phyloP scores from a whole-genome alignment of 35 echinoderm and acorn worm species.

The Lytechinus pictus region DNA sequence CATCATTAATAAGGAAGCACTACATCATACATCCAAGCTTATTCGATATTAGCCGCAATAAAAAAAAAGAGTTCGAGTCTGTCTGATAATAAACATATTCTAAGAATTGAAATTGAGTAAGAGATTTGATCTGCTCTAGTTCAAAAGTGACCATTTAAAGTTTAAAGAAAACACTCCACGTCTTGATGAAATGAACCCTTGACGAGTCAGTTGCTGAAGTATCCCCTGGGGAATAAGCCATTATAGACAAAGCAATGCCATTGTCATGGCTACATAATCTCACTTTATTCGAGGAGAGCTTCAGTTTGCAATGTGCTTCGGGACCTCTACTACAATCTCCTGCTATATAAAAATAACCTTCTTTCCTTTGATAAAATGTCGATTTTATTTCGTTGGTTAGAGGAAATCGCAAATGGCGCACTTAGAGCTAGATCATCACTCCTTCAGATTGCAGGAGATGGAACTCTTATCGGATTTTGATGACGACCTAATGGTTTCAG shows the following conservation, averaged over 20 bases:
- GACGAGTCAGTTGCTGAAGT: neutral
- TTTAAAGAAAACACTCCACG: neutral
- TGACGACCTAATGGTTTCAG: constrained; percentile 10
- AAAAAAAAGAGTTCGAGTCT: neutral
- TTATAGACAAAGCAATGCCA: neutral
- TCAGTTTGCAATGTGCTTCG: neutral
- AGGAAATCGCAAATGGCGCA: constrained; percentile 7
- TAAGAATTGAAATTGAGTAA: neutral
- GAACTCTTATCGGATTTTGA: constrained; percentile 1
- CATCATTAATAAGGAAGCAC: no score
- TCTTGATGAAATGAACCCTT: neutral
- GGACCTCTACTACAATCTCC: neutral
- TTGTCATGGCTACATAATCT: neutral
- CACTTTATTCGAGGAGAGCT: neutral
- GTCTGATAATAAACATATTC: neutral
- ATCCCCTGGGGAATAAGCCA: neutral
- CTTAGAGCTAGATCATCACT: constrained; percentile 18
- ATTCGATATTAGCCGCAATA: no score
- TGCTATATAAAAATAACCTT: neutral
- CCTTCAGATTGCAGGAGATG: constrained; percentile 9
- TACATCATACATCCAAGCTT: no score
- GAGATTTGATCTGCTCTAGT: neutral
- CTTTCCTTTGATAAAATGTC: neutral
- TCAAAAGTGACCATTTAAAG: neutral
- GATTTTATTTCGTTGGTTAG: neutral